Conservation (phyloP, 2,888 invertebrate species). For the Thymelicus acteon region DNA sequence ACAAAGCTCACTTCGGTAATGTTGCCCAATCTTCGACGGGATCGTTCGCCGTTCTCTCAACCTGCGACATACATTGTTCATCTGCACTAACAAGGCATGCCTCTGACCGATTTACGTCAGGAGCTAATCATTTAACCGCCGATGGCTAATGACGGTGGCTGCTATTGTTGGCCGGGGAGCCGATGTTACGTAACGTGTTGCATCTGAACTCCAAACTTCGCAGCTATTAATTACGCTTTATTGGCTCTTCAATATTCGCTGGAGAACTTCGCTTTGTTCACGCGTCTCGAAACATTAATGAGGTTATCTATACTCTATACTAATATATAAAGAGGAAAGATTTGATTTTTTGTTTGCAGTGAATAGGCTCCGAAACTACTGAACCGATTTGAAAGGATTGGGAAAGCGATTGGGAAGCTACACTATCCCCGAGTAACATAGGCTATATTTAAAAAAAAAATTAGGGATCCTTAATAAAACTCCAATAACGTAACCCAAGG, state of each 20-base stretch:
- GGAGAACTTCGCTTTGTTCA: constrained; percentile 57
- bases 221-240: constrained; percentile 73
- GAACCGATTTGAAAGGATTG: too few species aligned
- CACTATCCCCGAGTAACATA: too few species aligned
- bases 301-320: too few species aligned
- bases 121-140: constrained; percentile 68
- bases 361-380: too few species aligned
- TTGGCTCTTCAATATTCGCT: constrained; percentile 52
- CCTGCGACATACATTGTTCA: constrained; percentile 39
- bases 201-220: constrained; percentile 63
- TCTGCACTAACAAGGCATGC: constrained; percentile 39
- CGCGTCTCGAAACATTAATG: constrained; percentile 55
- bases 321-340: too few species aligned
- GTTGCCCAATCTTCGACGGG: constrained; percentile 40
- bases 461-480: too few species aligned
- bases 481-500: too few species aligned
- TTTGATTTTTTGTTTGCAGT: too few species aligned
- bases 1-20: constrained; percentile 40
- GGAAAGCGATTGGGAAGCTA: too few species aligned
- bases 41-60: constrained; percentile 32
- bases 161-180: constrained; percentile 52
- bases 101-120: constrained; percentile 74
- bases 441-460: too few species aligned
- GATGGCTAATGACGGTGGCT: constrained; percentile 55
- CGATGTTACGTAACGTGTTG: constrained; percentile 51